Conservation (phyloP, 2,888 invertebrate species). For the Lochmaea crataegi region DNA sequence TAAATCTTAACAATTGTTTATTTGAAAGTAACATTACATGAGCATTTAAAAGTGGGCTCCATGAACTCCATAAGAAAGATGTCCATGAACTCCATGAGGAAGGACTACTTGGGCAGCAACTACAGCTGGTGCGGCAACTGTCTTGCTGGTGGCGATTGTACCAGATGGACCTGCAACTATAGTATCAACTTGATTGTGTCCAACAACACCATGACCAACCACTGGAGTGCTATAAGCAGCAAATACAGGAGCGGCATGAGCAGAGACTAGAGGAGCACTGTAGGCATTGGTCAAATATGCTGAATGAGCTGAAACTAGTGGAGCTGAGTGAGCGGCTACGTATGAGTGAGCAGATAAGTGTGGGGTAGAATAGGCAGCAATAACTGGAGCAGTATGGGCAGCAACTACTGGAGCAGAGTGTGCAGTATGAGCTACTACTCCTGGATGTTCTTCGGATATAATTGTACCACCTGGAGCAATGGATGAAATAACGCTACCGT, state of each 20-base stretch:
- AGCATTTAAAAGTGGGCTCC: too few species aligned
- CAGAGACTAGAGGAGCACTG: conserved; percentile 39
- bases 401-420: conserved; percentile 32
- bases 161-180: conserved; percentile 55
- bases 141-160: conserved; percentile 49
- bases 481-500: conserved; percentile 54
- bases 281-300: conserved; percentile 22
- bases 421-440: conserved; percentile 40
- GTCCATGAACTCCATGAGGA: too few species aligned
- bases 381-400: conserved; percentile 36
- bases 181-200: conserved; percentile 22
- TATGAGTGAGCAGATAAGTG: too few species aligned
- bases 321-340: conserved; percentile 39
- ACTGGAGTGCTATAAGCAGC: conserved; percentile 39
- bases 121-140: too few species aligned
- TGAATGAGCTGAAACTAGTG: conserved; percentile 5
- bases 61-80: too few species aligned
- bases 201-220: conserved; percentile 31
- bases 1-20: too few species aligned
- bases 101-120: too few species aligned
- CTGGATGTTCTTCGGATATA: conserved; percentile 48
- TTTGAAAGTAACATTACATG: too few species aligned
- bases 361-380: too few species aligned
- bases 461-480: conserved; percentile 55
- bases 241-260: conserved; percentile 35